A percentile compares a stretch with the other conserved stretches of the same genome.
phyloP scores from a whole-genome alignment of 2,113 vertebrate genomes.

The Apeltes quadracus region DNA sequence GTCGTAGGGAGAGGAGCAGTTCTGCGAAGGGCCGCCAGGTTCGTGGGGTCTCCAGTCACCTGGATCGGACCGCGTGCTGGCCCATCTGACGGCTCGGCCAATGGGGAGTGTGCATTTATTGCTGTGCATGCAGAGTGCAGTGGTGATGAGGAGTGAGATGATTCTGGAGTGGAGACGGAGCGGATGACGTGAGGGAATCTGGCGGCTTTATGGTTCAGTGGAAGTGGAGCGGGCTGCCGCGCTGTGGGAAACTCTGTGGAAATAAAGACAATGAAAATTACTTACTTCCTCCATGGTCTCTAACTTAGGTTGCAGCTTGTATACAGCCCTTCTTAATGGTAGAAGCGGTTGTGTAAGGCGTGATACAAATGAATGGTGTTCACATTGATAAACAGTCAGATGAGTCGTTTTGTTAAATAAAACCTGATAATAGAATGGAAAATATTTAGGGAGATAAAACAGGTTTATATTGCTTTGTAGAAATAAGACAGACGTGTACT shows the following conservation, averaged over 20 bases:
- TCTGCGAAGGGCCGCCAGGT: constrained; percentile 16
- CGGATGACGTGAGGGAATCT: constrained; percentile 59
- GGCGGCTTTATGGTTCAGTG: constrained; percentile 85
- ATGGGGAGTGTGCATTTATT: constrained; percentile 44
- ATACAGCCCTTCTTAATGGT: no score
- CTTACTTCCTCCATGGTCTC: neutral
- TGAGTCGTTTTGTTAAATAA: no score
- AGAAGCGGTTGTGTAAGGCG: no score
- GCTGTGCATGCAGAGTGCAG: constrained; percentile 42
- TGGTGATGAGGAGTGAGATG: constrained; percentile 25
- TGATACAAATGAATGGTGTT: no score
- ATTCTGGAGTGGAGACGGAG: constrained; percentile 54
- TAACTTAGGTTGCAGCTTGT: no score
- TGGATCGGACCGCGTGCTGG: constrained; percentile 26
- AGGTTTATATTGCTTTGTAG: no score
- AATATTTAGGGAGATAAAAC: no score
- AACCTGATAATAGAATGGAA: no score
- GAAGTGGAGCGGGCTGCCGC: constrained; percentile 82
- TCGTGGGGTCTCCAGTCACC: constrained; percentile 23
- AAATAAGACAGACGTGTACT: no score
- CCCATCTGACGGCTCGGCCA: neutral
- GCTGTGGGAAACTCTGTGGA: constrained; percentile 78
- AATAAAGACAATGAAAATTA: constrained; percentile 1
- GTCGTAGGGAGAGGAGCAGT: constrained; percentile 1
- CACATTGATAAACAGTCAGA: no score